Base-by-base conservation (phyloP, 1,140 invertebrate genomes). In the Pogonomyrmex barbatus region DNA sequence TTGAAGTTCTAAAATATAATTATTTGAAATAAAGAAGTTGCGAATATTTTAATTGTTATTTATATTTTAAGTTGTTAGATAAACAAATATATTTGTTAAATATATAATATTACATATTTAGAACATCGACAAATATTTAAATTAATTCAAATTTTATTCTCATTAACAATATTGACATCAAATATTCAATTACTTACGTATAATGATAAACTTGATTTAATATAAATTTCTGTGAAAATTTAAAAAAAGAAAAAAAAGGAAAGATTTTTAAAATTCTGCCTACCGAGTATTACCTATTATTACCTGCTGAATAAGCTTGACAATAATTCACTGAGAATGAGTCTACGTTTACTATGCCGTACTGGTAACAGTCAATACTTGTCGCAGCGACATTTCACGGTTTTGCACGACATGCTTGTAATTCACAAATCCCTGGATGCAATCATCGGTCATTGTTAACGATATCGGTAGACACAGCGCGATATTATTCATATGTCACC, bases 371-470 rank as follows among this genome's bases (percentile, higher is more conserved):
- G 8, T 56, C 47, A 45, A 56, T n/a, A 81, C 36, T 56, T n/a
- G 47, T 70, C 50, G 8, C 9, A 50, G 9, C 5, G 24, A 45
- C 65, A 45, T 67, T 81, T 68, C 39, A 56, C 73, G 45, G 4
- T 56, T 70, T 81, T n/a, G 65, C 17, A 2, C n/a, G n/a, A 68
- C 36, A n/a, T 67, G 36, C 42, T 42, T 6, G 36, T 39, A 79
- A 67, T 63, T 79, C n/a, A 6, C 17, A 24, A 65, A 81, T 78
- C 60, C 24, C 24, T 24, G 2, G 14, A 36, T 47, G 65, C n/a
- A 45, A 36, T 45, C 14, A 81, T 81, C 24, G 52, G 39, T 56
- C 78, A 33, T 45, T 68, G 50, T 81, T 81, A 81, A 56, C 39
- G 39, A 45, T 81, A 70, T 81, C 30, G 78, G 52, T 36, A 70